Base-by-base conservation (phyloP, 2,113 vertebrate genomes). In the Peucedramus taeniatus region DNA sequence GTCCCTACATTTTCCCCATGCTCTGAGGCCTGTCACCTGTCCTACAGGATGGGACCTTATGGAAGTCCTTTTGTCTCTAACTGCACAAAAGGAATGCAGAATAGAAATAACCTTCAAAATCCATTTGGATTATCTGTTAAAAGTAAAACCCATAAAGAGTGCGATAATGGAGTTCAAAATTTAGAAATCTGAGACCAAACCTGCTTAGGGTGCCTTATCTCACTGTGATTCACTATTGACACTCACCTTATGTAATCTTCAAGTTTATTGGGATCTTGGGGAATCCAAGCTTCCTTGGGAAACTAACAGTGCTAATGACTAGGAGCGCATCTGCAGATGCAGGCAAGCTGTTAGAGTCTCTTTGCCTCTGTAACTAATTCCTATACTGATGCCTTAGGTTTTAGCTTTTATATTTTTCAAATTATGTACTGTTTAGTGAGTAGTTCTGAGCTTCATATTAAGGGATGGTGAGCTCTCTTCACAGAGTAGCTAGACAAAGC, bases 261-360 rank as follows among this genome's bases (percentile, higher is more conserved):
- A 76, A 50, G 28, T 60, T 89, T 37, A 33, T 44, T 0, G 0
- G 21, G 30, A 78, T 13, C n/a, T 33, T 27, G 5, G 28, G 45
- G 5, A 69, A 71, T 81, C 27, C 35, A 66, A 39, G 7, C 33
- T 76, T 77, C 15, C 54, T 42, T 49, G 49, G 47, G 13, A 63
- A 81, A 12, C 12, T 60, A 45, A 45, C 2, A 1, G 28, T 59
- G 10, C 8, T 59, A 19, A 30, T 47, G 56, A 4, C 7, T 65
- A 56, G 78, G 6, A 76, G 19, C 3, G 8, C 14, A 59, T 59
- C 35, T 50, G 33, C 39, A 47, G 28, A n/a, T 26, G 42, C n/a
- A 81, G 35, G 15, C 0, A 3, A 85, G 18, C 30, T 71, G 15
- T 19, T 54, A 19, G 14, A 87, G 11, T 50, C 15, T 16, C 12